Base-by-base conservation (phyloP, 2,797 vertebrate species). In the Tarsius wallacei region DNA sequence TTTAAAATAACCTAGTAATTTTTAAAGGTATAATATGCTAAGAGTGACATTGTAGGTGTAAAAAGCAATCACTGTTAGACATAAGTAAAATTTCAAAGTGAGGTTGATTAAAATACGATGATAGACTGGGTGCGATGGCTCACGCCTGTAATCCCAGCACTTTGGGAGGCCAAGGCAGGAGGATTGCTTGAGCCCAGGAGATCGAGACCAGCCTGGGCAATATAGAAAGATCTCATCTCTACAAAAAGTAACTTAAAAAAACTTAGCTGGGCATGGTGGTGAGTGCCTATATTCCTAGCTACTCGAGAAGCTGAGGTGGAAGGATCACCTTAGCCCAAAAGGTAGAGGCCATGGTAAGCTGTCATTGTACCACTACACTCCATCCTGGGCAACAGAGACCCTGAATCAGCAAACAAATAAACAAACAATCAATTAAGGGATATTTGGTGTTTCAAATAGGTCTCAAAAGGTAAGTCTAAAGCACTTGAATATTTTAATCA, bases 41-140 rank as follows among this genome's bases (percentile, higher is more conserved):
- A 91, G 26, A 73, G 21, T 70, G 1, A 36, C 74, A 57, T 13
- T 10, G 36, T 42, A 78, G 28, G 11, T 13, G 73, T 51, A 61
- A 74, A 87, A 71, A 21, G 42, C 3, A 28, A 24, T 77, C 80
- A 63, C 26, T 73, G 11, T 59, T 49, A 90, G 87, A 74, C 31
- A 49, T 73, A 85, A 84, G 74, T 49, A 87, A 91, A 83, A 91
- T 78, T 36, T 90, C 36, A 87, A 14, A 49, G 7, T 76, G 4
- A 82, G 77, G 13, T 80, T 93, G 24, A 36, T 86, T 93, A 51
- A 93, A 89, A 63, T 83, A 66, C 3, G 76, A 26, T 94, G 42
- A 42, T 42, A 42, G 19, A 5, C 66, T 21, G 19, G n/a, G 5
- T 70, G 66, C 66, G 21, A 33, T 70, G 66, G 19, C 2, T 36